A percentile compares a stretch with the other conserved stretches of the same genome.
Evolutionary conservation across 2,797 vertebrate species (phyloP).

Genomic region (Dicrostonyx torquatus): DNA sequence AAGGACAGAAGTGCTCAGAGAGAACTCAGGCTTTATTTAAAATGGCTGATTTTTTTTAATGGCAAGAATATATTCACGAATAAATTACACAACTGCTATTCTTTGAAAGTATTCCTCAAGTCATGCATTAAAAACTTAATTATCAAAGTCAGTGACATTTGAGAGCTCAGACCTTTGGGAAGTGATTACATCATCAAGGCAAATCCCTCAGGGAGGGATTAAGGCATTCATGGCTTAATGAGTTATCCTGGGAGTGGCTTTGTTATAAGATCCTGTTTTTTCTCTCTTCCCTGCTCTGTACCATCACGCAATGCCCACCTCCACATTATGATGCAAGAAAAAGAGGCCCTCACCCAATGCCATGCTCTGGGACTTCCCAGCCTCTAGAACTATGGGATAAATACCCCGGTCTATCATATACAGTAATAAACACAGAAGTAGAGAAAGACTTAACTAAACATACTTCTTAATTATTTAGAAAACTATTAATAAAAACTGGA

Average conservation of each 20-base stretch:
- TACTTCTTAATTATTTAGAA: slow-evolving; percentile 2
- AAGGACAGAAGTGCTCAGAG: neutral
- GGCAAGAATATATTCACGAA: neutral
- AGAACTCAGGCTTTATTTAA: neutral
- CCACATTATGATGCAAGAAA: neutral
- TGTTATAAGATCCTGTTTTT: neutral
- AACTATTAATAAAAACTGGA: slow-evolving; percentile 26
- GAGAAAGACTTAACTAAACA: neutral
- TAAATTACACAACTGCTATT: neutral
- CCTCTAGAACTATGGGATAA: neutral
- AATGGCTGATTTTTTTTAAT: neutral
- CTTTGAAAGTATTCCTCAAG: neutral
- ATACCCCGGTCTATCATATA: neutral
- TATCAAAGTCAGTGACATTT: neutral
- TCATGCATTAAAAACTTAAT: neutral
- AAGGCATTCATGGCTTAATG: neutral
- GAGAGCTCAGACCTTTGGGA: neutral
- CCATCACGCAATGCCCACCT: neutral
- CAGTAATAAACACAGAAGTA: neutral
- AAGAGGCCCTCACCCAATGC: neutral
- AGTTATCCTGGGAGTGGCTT: neutral
- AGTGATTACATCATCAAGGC: neutral
- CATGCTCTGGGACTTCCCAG: neutral
- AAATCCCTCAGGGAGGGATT: neutral
- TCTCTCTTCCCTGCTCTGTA: neutral